phyloP scores from a whole-genome alignment of 1,140 invertebrate genomes.

The Neotoxoptera formosana region DNA sequence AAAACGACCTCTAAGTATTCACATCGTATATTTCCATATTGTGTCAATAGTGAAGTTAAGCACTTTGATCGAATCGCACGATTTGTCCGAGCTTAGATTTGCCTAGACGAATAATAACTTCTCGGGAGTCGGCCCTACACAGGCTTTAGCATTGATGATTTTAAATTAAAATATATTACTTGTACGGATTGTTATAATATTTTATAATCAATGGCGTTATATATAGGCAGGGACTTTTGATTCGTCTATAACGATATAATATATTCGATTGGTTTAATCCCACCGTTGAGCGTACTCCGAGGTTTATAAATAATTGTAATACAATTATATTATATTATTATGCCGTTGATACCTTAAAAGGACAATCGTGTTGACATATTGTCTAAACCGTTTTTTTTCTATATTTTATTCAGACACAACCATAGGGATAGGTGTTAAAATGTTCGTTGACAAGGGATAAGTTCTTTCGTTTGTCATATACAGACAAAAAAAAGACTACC shows the following conservation, averaged over 20 bases:
- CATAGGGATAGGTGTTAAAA: too few species aligned
- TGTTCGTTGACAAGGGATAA: too few species aligned
- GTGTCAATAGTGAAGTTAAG: not conserved
- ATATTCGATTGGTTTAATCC: not conserved
- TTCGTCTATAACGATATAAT: not conserved
- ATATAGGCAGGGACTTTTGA: not conserved
- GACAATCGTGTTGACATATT: too few species aligned
- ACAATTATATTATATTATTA: not conserved
- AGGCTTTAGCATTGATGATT: not conserved
- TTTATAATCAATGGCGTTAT: too few species aligned
- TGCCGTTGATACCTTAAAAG: too few species aligned
- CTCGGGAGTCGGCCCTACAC: not conserved
- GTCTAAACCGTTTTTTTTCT: too few species aligned
- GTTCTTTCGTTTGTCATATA: too few species aligned
- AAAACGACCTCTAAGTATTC: not conserved
- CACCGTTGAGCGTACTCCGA: not conserved
- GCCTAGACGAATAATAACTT: not conserved
- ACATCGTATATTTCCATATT: not conserved
- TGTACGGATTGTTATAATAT: too few species aligned
- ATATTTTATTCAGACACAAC: too few species aligned
- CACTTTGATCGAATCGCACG: not conserved
- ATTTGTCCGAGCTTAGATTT: not conserved
- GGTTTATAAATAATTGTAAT: not conserved
- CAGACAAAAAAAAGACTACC: too few species aligned
- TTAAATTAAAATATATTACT: too few species aligned